Conservation (phyloP, 2,888 invertebrate species). For the Cybosia mesomella region DNA sequence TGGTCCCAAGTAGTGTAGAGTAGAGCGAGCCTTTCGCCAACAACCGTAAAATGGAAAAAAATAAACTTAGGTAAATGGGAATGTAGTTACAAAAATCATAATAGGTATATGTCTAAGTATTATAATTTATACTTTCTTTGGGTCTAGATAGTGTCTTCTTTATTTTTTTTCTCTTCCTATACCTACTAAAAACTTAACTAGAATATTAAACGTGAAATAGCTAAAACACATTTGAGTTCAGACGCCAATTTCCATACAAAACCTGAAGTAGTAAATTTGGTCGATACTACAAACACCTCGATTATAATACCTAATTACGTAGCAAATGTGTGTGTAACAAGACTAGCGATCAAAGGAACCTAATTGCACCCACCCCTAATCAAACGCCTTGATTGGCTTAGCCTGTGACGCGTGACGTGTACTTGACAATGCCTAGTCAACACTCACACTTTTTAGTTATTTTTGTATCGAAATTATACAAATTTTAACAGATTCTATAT, state of each 20-base stretch:
- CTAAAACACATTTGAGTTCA: background rate
- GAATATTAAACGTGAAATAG: background rate
- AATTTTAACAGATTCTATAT: too few relatives aligned
- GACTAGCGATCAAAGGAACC: constrained; percentile 82
- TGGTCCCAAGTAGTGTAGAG: too few relatives aligned
- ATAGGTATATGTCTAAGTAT: too few relatives aligned
- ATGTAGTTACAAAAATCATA: too few relatives aligned
- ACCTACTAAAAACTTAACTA: background rate
- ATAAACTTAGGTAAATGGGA: too few relatives aligned
- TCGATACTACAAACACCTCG: constrained; percentile 44
- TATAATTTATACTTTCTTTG: too few relatives aligned
- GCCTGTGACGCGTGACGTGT: constrained; percentile 67
- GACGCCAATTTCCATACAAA: background rate
- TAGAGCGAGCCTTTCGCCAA: too few relatives aligned
- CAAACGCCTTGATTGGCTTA: constrained; percentile 77
- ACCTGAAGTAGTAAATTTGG: background rate
- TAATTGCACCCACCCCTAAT: constrained; percentile 78
- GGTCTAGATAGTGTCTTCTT: background rate
- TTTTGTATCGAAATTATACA: too few relatives aligned
- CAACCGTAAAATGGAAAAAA: too few relatives aligned
- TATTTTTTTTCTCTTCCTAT: background rate
- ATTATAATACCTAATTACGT: constrained; percentile 63
- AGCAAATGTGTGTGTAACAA: constrained; percentile 72
- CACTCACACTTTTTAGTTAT: background rate
- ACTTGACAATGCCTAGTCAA: constrained; percentile 36